Conservation (phyloP, 2,888 invertebrate species). For the Perithous albicinctus region DNA sequence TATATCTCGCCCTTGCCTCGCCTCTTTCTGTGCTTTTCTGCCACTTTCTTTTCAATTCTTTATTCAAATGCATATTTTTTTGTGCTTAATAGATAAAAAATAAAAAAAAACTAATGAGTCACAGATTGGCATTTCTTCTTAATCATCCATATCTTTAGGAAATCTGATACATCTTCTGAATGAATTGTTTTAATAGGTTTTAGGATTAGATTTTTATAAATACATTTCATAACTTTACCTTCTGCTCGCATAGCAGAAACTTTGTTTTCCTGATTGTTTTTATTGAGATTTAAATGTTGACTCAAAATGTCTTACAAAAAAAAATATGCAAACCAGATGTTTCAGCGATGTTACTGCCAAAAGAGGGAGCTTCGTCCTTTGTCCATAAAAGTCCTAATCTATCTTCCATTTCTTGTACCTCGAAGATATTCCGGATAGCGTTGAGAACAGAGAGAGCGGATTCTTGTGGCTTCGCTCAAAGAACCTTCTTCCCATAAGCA, state of each 20-base stretch:
- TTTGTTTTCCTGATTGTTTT: no score
- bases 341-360: background rate
- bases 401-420: conserved; percentile 11
- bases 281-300: no score
- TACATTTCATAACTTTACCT: no score
- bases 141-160: no score
- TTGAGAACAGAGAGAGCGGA: conserved; percentile 28
- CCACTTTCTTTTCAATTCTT: conserved; percentile 5
- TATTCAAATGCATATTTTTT: background rate
- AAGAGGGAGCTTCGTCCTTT: conserved; percentile 21
- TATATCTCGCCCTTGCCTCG: conserved; percentile 35
- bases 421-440: conserved; percentile 47
- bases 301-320: no score
- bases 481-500: conserved; percentile 23
- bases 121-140: background rate
- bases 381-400: conserved; percentile 18
- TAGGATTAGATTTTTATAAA: no score
- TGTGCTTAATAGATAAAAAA: background rate
- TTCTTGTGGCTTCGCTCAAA: background rate
- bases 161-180: no score
- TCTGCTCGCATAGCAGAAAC: no score
- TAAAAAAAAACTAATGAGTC: background rate
- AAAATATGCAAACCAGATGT: background rate
- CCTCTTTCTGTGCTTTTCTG: conserved; percentile 27
- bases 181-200: no score